These are phyloP conservation scores for Vultur gryphus DNA, from an alignment of 2,797 vertebrate species.

Conservation along the genomic window DNA sequence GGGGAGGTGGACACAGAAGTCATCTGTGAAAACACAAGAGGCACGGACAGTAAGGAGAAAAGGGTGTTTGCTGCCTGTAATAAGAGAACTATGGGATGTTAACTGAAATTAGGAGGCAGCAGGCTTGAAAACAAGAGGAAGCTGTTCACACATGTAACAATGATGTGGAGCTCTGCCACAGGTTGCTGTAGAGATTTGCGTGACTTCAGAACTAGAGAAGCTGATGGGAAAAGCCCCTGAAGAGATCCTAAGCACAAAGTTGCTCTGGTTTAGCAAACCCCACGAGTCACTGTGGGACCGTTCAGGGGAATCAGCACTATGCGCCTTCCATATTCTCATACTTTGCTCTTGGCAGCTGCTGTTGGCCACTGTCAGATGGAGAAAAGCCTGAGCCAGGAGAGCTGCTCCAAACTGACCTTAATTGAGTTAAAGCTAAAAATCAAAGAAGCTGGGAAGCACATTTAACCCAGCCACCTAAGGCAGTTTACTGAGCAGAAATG, in stretches of 20 bases:
- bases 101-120: not conserved
- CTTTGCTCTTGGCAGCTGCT: not conserved
- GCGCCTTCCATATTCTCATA: not conserved
- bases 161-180: fast-evolving
- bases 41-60: not conserved
- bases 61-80: not conserved
- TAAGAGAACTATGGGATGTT: not conserved
- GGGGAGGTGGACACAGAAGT: not conserved
- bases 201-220: not conserved
- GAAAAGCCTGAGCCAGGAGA: not conserved
- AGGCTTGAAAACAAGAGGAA: not conserved
- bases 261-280: not conserved
- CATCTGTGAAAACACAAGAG: not conserved
- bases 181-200: not conserved
- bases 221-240: not conserved
- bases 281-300: fast-evolving
- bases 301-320: not conserved
- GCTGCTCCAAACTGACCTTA: not conserved
- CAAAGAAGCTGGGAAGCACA: not conserved
- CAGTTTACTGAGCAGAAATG: not conserved
- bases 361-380: not conserved
- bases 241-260: not conserved
- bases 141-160: not conserved
- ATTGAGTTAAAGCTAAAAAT: not conserved
- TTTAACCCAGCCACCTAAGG: not conserved